phyloP scores from a whole-genome alignment of 2,113 vertebrate genomes.

The Apteryx mantelli region DNA sequence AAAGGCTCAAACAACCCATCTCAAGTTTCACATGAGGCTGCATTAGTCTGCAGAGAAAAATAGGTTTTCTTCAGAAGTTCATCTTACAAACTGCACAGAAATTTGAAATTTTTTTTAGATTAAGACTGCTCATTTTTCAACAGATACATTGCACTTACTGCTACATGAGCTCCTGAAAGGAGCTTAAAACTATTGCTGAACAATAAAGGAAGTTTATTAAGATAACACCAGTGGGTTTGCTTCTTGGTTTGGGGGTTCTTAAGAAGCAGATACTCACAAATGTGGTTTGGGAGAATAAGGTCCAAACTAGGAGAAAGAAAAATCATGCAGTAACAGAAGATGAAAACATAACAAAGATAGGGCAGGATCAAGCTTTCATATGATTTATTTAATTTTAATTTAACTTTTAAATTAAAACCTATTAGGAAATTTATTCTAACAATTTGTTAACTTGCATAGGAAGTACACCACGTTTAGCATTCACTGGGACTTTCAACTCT shows the following conservation, averaged over 20 bases:
- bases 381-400: neutral
- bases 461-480: neutral
- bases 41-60: neutral
- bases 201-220: neutral
- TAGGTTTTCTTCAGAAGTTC: neutral
- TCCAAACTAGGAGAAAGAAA: neutral
- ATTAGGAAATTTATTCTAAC: neutral
- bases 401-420: neutral
- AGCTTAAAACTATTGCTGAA: neutral
- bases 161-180: neutral
- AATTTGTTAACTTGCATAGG: neutral
- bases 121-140: neutral
- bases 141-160: neutral
- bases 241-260: neutral
- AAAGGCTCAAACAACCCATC: neutral
- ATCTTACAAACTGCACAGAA: neutral
- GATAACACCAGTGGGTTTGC: neutral
- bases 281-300: neutral
- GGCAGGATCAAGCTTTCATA: neutral
- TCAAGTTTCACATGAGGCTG: neutral
- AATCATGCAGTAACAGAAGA: neutral
- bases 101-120: neutral
- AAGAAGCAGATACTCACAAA: neutral
- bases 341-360: neutral
- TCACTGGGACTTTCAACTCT: neutral